Base-by-base conservation (phyloP, 2,797 vertebrate genomes). In the Hypotaenidia okinawae region DNA sequence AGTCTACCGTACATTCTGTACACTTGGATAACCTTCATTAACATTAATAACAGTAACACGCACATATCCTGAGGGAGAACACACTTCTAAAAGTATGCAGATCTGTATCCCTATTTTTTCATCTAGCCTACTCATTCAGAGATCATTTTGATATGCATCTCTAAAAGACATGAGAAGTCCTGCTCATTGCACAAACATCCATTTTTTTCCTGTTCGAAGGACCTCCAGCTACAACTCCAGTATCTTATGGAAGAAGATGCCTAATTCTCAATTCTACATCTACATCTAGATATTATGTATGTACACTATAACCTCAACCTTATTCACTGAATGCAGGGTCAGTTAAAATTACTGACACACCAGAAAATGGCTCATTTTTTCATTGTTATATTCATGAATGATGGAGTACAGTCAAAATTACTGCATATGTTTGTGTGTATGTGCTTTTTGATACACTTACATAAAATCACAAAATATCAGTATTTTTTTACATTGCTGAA, bases 51-150 rank as follows among this genome's bases (percentile, higher is more conserved):
- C 16, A 87, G 78, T 74, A 89, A 59, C 22, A 74, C 33, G 18
- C 27, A 78, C 30, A 63, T 33, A 89, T 75, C 49, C 43, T 76
- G n/a, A 35, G n/a, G 52, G 11, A 72, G 30, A 94, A 89, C 17
- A 70, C 16, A 67, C 39, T 92, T 85, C 43, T 64, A 66, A 63
- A 97, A 93, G n/a, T 35, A 92, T 10, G 17, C 66, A 59, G 64
- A 81, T 88, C 18, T 83, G 54, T 89, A 91, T 84, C 80, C 32
- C 17, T 86, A 70, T 90, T 92, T 89, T 80, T 70, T 64, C 68
- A 70, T 18, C 24, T 43, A 68, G 41, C 13, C 35, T 76, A 43
- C 58, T 72, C 70, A 66, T 58, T 72, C 43, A 79, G 66, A 81
- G 25, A 85, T 37, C 32, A 92, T 54, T 92, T 80, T 74, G 61